Percentiles rank a stretch among this genome's conserved stretches.
These are phyloP conservation scores for Netelia inedita DNA, from an alignment of 2,888 invertebrate species.

Conservation along the genomic window DNA sequence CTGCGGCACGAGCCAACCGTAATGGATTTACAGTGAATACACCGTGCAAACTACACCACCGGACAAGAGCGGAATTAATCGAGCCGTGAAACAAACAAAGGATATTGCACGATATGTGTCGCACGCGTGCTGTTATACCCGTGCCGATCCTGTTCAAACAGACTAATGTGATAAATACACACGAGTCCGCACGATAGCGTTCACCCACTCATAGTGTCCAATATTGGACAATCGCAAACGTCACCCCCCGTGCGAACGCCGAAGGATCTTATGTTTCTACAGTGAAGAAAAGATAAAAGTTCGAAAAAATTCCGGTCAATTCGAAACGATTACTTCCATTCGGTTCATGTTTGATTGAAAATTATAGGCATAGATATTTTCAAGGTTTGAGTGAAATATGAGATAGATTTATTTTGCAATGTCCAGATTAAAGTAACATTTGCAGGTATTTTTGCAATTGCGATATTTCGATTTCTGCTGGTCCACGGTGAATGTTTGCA, in stretches of 20 bases:
- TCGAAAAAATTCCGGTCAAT: background rate
- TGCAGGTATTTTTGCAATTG: no score
- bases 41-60: conserved; percentile 56
- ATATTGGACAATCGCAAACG: conserved; percentile 76
- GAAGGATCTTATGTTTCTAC: background rate
- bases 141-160: conserved; percentile 82
- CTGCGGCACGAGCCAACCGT: conserved; percentile 60
- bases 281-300: background rate
- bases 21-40: conserved; percentile 80
- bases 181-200: conserved; percentile 68
- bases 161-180: conserved; percentile 84
- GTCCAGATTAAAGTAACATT: no score
- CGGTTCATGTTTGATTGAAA: background rate
- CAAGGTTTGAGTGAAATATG: no score
- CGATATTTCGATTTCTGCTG: no score
- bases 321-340: background rate
- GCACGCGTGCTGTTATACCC: conserved; percentile 70
- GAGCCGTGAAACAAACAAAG: conserved; percentile 80
- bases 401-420: no score
- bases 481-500: no score
- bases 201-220: conserved; percentile 73
- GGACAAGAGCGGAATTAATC: conserved; percentile 78
- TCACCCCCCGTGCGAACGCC: conserved; percentile 24
- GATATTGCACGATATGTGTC: conserved; percentile 83
- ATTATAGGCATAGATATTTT: no score